A percentile compares a stretch with the other conserved stretches of the same genome.
Conservation (phyloP, 2,888 invertebrate genomes). For the Lycia hirtaria region DNA sequence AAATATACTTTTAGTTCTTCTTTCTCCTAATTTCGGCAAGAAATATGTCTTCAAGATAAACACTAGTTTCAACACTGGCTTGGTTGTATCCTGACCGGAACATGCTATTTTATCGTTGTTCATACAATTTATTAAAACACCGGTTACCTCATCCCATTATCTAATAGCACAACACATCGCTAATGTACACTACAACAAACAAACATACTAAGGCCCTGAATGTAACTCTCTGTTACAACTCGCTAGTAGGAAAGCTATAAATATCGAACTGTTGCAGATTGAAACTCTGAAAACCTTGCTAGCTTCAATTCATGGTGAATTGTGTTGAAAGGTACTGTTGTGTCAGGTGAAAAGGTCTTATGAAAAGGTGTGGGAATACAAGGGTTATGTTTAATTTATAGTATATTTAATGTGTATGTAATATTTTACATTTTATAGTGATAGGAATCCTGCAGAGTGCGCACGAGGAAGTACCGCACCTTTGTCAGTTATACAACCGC, state of each 20-base stretch:
- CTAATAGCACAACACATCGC: constrained; percentile 1
- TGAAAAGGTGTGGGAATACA: too few species aligned
- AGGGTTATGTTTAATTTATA: too few species aligned
- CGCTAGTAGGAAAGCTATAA: constrained; percentile 3
- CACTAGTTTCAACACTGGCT: too few species aligned
- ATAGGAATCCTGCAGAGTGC: too few species aligned
- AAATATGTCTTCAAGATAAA: too few species aligned
- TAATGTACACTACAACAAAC: constrained; percentile 23
- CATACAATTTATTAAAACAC: background rate
- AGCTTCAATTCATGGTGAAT: constrained; percentile 13
- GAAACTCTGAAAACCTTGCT: constrained; percentile 7
- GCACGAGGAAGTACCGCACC: too few species aligned
- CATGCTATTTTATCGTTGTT: background rate
- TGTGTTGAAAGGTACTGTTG: constrained; percentile 5
- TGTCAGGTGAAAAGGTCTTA: background rate
- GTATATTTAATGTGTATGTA: too few species aligned
- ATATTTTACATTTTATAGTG: too few species aligned
- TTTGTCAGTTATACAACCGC: too few species aligned
- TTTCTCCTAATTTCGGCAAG: too few species aligned
- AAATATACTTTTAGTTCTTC: too few species aligned
- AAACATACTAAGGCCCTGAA: constrained; percentile 17
- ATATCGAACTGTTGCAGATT: constrained; percentile 14
- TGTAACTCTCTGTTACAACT: constrained; percentile 4
- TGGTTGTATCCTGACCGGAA: too few species aligned
- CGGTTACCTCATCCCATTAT: constrained; percentile 7